Base-by-base conservation (phyloP, 2,888 invertebrate genomes). In the Hyalella azteca region DNA sequence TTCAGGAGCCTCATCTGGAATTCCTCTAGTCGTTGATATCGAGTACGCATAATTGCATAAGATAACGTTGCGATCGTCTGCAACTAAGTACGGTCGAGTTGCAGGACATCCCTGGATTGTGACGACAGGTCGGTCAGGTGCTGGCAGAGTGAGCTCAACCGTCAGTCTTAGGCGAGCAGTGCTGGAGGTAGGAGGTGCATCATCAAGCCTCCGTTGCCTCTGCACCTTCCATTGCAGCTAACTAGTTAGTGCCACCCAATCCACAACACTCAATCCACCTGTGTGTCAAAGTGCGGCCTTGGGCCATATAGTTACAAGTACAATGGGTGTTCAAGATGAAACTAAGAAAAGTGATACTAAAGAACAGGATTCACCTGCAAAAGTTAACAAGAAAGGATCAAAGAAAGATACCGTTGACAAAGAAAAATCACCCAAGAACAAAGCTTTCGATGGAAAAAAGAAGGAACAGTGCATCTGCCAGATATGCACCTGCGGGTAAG, bases 401-500 rank as follows among this genome's bases (percentile, higher is more conserved):
- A 76, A 48, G 76, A n/a, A 48, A 41, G 76, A 76, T 48, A 36
- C 49, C 40, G 49, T 36, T 40, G 54, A 50, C 39, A 77, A 54
- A 36, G 77, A 54, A 54, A 40, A 77, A 40, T 54, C 77, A 29
- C 50, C 49, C 29, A 49, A 73, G 60, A 77, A 39, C 48, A 48
- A 60, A 13, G 36, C 39, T 59, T 45, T 48, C 32, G 75, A 50
- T 4, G 26, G 29, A 39, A 75, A 22, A 59, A 50, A 50, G 22
- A 36, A n/a, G 41, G 81, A 82, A 75, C 78, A 80, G 40, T 82
- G 81, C 54, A 80, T 82, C 36, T 82, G 81, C 76, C 81, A 82
- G 78, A 82, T 82, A 41, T 82, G 81, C 79, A 82, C 81, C 59
- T 82, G 81, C 60, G 81, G 81, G 81, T 82, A 60, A 82, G 81